Evolutionary conservation across 2,888 invertebrate species (phyloP).

Genomic region (Xestia c-nigrum): DNA sequence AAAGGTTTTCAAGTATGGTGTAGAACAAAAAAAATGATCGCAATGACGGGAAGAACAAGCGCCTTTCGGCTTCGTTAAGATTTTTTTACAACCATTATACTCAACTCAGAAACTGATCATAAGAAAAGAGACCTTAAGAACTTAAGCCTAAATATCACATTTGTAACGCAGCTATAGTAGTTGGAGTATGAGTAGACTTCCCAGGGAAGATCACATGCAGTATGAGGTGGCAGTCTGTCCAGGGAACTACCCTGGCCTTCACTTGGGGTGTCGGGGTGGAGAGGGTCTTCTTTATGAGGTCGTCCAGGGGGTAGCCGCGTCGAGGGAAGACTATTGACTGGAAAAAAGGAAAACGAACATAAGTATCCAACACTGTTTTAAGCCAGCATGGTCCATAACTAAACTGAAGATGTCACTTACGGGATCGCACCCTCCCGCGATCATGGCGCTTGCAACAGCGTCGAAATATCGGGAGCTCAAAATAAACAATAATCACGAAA

Average conservation of each 20-base stretch:
- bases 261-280: slow-evolving; percentile 74
- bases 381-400: too few relatives aligned
- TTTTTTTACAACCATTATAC: too few relatives aligned
- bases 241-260: slow-evolving; percentile 81
- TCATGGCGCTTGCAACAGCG: too few relatives aligned
- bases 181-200: slow-evolving; percentile 14
- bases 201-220: slow-evolving; percentile 77
- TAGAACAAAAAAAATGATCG: too few relatives aligned
- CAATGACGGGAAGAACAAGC: too few relatives aligned
- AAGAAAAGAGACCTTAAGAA: not conserved
- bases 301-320: slow-evolving; percentile 81
- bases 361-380: not conserved
- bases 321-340: slow-evolving; percentile 85
- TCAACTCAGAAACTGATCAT: not conserved
- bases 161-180: slow-evolving; percentile 32
- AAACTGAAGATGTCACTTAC: too few relatives aligned
- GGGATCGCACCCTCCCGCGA: too few relatives aligned
- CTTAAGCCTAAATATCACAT: slow-evolving; percentile 61
- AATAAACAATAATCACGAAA: too few relatives aligned
- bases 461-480: too few relatives aligned
- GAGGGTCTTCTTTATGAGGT: slow-evolving; percentile 79
- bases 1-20: too few relatives aligned
- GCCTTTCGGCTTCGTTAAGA: too few relatives aligned
- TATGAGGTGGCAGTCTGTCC: slow-evolving; percentile 80
- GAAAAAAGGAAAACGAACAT: slow-evolving; percentile 22